Conservation (phyloP, 2,888 invertebrate species). For the Limulus polyphemus region DNA sequence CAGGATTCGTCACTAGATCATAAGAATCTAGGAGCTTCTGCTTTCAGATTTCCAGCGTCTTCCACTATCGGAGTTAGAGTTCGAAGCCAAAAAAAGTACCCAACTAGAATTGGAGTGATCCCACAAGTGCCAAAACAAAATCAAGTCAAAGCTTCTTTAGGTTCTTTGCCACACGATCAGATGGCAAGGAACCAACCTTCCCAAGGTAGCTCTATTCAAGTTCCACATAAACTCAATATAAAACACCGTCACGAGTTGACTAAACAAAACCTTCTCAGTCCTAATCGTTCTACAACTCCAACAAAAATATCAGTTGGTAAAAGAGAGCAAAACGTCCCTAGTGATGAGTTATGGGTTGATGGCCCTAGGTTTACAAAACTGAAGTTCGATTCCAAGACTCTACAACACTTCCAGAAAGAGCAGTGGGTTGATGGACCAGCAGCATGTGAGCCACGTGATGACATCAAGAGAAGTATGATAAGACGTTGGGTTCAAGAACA, state of each 20-base stretch:
- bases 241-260: conserved; percentile 9
- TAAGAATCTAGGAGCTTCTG: not conserved
- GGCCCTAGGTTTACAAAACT: conserved; percentile 60
- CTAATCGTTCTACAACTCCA: not conserved
- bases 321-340: conserved; percentile 32
- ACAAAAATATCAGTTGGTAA: not conserved
- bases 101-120: not conserved
- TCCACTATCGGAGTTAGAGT: not conserved
- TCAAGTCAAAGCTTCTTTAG: not conserved
- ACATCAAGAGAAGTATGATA: conserved; percentile 83
- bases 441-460: conserved; percentile 77
- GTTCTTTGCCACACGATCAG: too few species aligned
- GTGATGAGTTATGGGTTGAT: conserved; percentile 93
- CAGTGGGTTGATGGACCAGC: conserved; percentile 89
- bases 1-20: not conserved
- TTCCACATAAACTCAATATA: conserved; percentile 9
- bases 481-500: conserved; percentile 73
- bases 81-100: not conserved
- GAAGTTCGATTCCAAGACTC: conserved; percentile 25
- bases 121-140: not conserved
- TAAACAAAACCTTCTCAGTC: too few species aligned
- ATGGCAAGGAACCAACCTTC: not conserved
- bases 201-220: conserved; percentile 7
- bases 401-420: conserved; percentile 46
- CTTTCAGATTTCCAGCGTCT: not conserved